phyloP scores from a whole-genome alignment of 1,140 invertebrate genomes.

The Cyclargus thomasi region DNA sequence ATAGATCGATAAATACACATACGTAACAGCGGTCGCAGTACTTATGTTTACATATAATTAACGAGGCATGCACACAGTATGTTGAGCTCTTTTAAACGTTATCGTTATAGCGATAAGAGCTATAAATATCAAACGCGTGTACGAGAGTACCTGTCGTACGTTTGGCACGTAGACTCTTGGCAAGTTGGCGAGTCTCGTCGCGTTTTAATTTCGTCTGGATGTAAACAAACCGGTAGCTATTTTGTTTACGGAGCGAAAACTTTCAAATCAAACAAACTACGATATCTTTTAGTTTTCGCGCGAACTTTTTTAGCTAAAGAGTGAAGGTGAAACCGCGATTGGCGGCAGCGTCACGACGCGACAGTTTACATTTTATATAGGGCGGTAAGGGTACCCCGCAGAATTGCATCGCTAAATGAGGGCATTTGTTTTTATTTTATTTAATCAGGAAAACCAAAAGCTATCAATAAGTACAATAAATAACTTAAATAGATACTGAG shows the following conservation, averaged over 20 bases:
- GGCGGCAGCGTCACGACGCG: too few relatives aligned
- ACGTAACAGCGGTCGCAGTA: not conserved
- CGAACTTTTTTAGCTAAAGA: too few relatives aligned
- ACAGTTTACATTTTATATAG: too few relatives aligned
- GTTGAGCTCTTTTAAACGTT: not conserved
- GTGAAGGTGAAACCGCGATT: too few relatives aligned
- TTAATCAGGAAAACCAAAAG: too few relatives aligned
- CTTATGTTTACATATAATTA: not conserved
- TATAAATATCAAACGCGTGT: not conserved
- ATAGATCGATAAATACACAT: not conserved
- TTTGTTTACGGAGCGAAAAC: conserved; percentile 1
- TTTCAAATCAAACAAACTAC: not conserved
- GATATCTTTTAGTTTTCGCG: too few relatives aligned
- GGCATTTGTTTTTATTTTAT: too few relatives aligned
- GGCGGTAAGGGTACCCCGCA: too few relatives aligned
- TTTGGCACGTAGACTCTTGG: not conserved
- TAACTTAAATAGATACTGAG: too few relatives aligned
- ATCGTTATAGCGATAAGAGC: not conserved
- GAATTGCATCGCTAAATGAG: too few relatives aligned
- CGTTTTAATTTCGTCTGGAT: not conserved
- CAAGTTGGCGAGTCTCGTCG: not conserved
- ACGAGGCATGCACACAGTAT: not conserved
- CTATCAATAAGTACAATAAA: too few relatives aligned
- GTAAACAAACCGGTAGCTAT: not conserved
- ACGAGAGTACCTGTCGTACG: not conserved